Evolutionary conservation across 2,888 invertebrate genomes (phyloP).

Genomic region (Drosophila barbarae): DNA sequence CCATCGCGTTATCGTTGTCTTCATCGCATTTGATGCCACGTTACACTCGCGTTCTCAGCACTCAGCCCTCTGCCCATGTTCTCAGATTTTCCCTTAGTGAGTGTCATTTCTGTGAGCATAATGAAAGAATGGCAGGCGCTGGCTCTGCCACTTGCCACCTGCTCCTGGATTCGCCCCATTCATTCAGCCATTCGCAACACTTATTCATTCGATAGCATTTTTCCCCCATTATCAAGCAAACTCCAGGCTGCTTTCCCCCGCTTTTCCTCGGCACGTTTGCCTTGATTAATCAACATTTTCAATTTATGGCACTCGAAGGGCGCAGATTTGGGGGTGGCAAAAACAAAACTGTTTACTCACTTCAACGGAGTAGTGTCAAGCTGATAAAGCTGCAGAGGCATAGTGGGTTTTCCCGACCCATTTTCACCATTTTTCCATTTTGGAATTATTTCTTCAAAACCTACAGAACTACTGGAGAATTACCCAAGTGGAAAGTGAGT

Average conservation of each 20-base stretch:
- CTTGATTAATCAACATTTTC: constrained; percentile 73
- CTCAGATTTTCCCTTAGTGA: constrained; percentile 26
- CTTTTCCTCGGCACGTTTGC: constrained; percentile 42
- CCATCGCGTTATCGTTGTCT: constrained; percentile 55
- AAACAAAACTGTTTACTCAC: constrained; percentile 73
- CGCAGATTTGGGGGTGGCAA: constrained; percentile 30
- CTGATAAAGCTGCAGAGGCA: constrained; percentile 53
- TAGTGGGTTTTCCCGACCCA: constrained; percentile 5
- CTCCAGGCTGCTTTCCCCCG: constrained; percentile 3
- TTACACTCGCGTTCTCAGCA: constrained; percentile 42
- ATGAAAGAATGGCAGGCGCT: constrained; percentile 47
- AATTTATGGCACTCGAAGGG: constrained; percentile 59
- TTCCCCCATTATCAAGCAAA: constrained; percentile 37
- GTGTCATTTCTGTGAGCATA: constrained; percentile 59
- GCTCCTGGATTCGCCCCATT: background rate
- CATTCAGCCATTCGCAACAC: constrained; percentile 44
- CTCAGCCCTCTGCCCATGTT: background rate
- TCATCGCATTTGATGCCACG: constrained; percentile 60
- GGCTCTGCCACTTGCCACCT: constrained; percentile 38
- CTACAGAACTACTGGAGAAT: no score
- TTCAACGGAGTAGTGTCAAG: constrained; percentile 65
- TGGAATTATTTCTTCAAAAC: background rate
- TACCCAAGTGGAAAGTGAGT: background rate
- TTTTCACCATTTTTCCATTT: constrained; percentile 12
- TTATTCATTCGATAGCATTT: constrained; percentile 44